Conservation (phyloP, 2,797 vertebrate species). For the Typhlichthys subterraneus region DNA sequence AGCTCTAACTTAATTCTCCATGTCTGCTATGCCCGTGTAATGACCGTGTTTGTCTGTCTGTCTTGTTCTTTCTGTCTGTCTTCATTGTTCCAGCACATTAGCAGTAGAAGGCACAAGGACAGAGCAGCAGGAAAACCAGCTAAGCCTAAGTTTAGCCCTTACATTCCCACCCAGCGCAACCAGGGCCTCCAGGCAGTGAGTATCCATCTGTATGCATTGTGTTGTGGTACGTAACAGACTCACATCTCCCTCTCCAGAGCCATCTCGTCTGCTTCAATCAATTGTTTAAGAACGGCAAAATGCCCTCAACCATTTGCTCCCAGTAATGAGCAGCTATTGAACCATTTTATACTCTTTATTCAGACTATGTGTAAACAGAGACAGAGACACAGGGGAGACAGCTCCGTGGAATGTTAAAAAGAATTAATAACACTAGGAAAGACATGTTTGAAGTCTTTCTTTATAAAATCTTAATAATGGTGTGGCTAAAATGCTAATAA, state of each 20-base stretch:
- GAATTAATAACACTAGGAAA: neutral
- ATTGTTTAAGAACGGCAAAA: slow-evolving; percentile 8
- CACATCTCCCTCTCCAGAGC: slow-evolving; percentile 20
- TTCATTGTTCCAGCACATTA: slow-evolving; percentile 87
- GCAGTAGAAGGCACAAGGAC: slow-evolving; percentile 98
- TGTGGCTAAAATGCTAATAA: neutral
- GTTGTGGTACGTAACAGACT: slow-evolving; percentile 19
- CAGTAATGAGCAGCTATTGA: neutral
- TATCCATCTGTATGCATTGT: slow-evolving; percentile 39
- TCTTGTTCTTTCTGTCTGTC: slow-evolving; percentile 3
- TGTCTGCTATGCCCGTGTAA: neutral
- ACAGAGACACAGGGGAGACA: neutral
- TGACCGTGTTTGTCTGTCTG: neutral
- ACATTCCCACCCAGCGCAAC: slow-evolving; percentile 85
- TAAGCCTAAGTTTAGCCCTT: slow-evolving; percentile 99
- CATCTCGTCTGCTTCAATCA: slow-evolving; percentile 27
- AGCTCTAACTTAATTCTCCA: neutral
- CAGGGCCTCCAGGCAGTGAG: slow-evolving; percentile 89
- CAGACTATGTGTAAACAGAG: neutral
- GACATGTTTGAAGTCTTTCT: neutral
- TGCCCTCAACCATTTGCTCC: slow-evolving; percentile 10
- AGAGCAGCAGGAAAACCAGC: slow-evolving; percentile 95
- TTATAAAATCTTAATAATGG: neutral
- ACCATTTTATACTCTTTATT: too few species aligned
- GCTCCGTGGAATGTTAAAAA: neutral